These are phyloP conservation scores for Chrysomela aeneicollis DNA, from an alignment of 2,888 invertebrate species.

Conservation along the genomic window DNA sequence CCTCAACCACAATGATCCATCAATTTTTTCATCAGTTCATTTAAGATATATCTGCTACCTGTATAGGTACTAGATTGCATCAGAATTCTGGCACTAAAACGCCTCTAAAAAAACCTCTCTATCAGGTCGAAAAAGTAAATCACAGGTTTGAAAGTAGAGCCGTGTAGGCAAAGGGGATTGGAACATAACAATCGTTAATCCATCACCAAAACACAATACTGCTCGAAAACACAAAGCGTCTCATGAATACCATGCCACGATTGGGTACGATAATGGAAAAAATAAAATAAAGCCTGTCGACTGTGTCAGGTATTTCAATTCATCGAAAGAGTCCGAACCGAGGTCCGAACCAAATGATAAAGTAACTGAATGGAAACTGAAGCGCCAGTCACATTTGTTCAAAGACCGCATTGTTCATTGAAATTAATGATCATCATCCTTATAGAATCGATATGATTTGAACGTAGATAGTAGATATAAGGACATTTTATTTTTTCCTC, in stretches of 20 bases:
- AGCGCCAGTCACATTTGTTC: background rate
- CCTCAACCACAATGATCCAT: background rate
- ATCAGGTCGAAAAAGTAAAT: background rate
- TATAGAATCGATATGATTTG: no score
- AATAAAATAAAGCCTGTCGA: no score
- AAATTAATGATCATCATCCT: no score
- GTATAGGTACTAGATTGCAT: background rate
- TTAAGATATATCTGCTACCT: background rate
- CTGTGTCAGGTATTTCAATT: no score
- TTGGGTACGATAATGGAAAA: background rate
- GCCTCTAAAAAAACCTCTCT: background rate
- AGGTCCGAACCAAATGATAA: no score
- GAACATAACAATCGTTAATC: constrained; percentile 13
- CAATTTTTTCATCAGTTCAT: background rate
- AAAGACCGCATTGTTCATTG: background rate
- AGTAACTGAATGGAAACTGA: background rate
- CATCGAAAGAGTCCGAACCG: no score
- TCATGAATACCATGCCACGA: constrained; percentile 2
- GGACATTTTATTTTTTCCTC: no score
- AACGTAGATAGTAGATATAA: no score
- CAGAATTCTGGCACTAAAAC: background rate
- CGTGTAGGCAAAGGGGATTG: background rate
- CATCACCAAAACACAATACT: constrained; percentile 14
- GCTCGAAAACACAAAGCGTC: background rate
- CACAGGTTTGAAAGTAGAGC: background rate